phyloP scores from a whole-genome alignment of 2,888 invertebrate species.

The Agonum fuliginosum region DNA sequence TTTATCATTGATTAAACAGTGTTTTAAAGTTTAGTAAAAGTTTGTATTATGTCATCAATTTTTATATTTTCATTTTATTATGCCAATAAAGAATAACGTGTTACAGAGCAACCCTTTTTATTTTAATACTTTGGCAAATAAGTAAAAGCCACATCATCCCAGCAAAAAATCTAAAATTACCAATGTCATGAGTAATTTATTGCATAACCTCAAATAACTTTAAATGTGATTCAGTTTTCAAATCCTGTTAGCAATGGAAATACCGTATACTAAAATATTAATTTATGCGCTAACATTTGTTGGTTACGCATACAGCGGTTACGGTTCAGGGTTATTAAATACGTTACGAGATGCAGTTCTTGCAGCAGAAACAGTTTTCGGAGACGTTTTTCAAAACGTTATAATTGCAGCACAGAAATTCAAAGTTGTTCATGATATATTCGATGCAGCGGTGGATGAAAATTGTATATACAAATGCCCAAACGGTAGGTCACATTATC shows the following conservation, averaged over 20 bases:
- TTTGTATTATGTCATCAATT: background rate
- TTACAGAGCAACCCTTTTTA: background rate
- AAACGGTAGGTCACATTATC: constrained; percentile 75
- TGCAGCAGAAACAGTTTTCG: constrained; percentile 86
- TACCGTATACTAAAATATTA: constrained; percentile 84
- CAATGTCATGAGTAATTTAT: constrained; percentile 11
- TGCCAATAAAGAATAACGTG: constrained; percentile 3
- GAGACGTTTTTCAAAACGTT: constrained; percentile 84
- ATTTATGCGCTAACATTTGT: constrained; percentile 85
- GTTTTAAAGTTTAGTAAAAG: constrained; percentile 7
- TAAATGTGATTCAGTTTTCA: constrained; percentile 5
- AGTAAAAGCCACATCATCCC: constrained; percentile 60
- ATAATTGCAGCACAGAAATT: constrained; percentile 85
- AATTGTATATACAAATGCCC: constrained; percentile 86
- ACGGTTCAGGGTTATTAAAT: constrained; percentile 83
- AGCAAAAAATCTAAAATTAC: constrained; percentile 50
- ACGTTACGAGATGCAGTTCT: constrained; percentile 87
- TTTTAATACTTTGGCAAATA: constrained; percentile 52
- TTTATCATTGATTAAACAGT: constrained; percentile 30
- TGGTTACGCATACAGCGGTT: constrained; percentile 87
- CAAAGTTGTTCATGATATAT: constrained; percentile 85
- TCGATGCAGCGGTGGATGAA: constrained; percentile 90
- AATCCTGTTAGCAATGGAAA: constrained; percentile 76
- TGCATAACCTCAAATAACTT: constrained; percentile 52
- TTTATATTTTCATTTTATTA: constrained; percentile 31